Conservation (phyloP, 1,140 invertebrate species). For the Venturia canescens region DNA sequence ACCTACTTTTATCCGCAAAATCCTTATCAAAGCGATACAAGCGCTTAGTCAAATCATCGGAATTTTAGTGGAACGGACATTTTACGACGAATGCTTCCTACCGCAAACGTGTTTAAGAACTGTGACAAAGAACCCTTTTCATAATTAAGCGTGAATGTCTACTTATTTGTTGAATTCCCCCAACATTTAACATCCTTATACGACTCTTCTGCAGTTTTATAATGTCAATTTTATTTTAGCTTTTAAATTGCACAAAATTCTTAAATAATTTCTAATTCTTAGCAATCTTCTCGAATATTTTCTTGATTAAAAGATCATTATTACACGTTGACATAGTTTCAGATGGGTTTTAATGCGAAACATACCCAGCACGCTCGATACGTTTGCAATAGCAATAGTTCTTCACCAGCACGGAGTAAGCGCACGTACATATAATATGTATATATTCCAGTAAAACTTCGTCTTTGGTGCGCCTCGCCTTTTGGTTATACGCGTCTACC, state of each 20-base stretch:
- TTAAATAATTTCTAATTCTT: background rate
- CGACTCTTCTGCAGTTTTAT: too few species aligned
- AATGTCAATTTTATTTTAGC: too few species aligned
- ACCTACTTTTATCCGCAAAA: too few species aligned
- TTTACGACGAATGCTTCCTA: too few species aligned
- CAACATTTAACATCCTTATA: too few species aligned
- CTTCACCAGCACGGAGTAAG: background rate
- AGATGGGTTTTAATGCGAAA: background rate
- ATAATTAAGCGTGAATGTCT: too few species aligned
- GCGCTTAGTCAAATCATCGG: too few species aligned
- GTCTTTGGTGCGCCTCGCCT: constrained; percentile 6
- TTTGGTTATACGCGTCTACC: background rate
- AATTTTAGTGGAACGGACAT: too few species aligned
- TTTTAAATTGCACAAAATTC: background rate
- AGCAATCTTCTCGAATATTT: background rate
- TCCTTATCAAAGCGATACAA: too few species aligned
- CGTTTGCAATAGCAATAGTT: background rate
- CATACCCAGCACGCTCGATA: background rate
- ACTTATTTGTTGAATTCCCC: too few species aligned
- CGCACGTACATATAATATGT: background rate
- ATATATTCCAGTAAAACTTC: constrained; percentile 5
- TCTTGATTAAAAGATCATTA: background rate
- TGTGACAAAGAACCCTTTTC: too few species aligned
- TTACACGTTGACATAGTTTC: background rate
- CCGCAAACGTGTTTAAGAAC: too few species aligned